These are phyloP conservation scores for Sapajus apella DNA, from an alignment of 2,113 vertebrate species.

Conservation along the genomic window DNA sequence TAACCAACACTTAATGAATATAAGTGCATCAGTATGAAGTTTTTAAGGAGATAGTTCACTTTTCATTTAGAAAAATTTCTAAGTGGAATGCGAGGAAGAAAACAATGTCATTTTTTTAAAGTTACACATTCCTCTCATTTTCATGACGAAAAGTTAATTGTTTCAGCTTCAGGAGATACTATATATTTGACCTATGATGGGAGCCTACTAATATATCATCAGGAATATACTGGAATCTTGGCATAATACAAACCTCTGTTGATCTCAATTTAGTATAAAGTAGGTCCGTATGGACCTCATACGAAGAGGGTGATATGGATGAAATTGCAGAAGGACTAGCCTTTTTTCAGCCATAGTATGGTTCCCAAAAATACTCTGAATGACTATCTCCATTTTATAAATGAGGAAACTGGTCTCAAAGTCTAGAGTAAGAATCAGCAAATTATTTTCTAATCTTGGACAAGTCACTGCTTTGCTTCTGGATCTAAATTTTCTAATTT, in stretches of 20 bases:
- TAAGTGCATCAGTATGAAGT: neutral
- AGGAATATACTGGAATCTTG: conserved; percentile 22
- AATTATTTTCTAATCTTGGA: neutral
- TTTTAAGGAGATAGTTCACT: neutral
- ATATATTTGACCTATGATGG: neutral
- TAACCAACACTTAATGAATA: neutral
- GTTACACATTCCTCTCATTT: neutral
- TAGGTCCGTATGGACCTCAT: neutral
- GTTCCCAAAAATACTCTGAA: neutral
- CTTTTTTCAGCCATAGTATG: neutral
- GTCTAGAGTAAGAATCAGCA: neutral
- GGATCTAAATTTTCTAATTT: conserved; percentile 30
- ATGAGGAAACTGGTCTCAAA: neutral
- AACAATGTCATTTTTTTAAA: neutral
- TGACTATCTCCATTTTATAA: conserved; percentile 22
- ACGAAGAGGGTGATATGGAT: neutral
- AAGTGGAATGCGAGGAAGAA: neutral
- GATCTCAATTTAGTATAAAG: conserved; percentile 4
- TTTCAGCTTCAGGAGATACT: neutral
- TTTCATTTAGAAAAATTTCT: conserved; percentile 43
- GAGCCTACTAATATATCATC: neutral
- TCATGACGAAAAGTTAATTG: neutral
- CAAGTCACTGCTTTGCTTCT: conserved; percentile 30
- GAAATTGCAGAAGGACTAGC: neutral
- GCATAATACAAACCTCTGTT: conserved; percentile 2